phyloP scores from a whole-genome alignment of 2,888 invertebrate species.

The Scaptomyza flava region DNA sequence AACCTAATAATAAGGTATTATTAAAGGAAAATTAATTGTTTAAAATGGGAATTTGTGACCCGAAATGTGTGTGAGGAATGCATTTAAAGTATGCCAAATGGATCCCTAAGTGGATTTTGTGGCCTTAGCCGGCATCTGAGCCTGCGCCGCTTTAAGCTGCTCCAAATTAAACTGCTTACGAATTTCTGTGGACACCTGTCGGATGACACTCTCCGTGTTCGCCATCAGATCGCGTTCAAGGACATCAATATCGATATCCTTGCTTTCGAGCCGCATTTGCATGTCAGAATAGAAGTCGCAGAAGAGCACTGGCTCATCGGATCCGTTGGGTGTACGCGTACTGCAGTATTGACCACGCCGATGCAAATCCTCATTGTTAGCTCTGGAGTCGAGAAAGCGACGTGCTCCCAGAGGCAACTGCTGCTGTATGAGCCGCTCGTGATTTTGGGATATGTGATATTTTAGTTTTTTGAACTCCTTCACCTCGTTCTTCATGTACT shows the following conservation, averaged over 20 bases:
- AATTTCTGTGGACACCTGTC: conserved; percentile 80
- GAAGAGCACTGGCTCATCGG: conserved; percentile 82
- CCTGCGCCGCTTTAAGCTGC: conserved; percentile 72
- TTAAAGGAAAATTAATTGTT: conserved; percentile 5
- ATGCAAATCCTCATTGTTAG: conserved; percentile 78
- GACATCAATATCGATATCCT: conserved; percentile 82
- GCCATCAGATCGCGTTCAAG: conserved; percentile 82
- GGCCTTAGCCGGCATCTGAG: conserved; percentile 62
- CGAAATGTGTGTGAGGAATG: conserved; percentile 51
- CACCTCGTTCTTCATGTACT: conserved; percentile 82
- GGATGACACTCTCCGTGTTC: conserved; percentile 79
- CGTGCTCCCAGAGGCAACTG: conserved; percentile 82
- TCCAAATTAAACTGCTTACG: conserved; percentile 79
- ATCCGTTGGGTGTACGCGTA: conserved; percentile 79
- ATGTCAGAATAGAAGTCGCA: conserved; percentile 84
- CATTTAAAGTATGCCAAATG: conserved; percentile 9
- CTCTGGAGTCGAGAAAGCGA: conserved; percentile 72
- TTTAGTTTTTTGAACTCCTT: conserved; percentile 81
- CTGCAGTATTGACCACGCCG: conserved; percentile 83
- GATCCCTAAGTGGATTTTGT: conserved; percentile 49
- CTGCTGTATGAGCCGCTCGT: conserved; percentile 82
- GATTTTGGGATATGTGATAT: conserved; percentile 76
- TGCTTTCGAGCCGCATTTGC: conserved; percentile 83
- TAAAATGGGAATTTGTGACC: conserved; percentile 39
- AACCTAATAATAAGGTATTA: background rate